These are phyloP conservation scores for Phoenicopterus ruber DNA, from an alignment of 2,113 vertebrate genomes.

Conservation along the genomic window DNA sequence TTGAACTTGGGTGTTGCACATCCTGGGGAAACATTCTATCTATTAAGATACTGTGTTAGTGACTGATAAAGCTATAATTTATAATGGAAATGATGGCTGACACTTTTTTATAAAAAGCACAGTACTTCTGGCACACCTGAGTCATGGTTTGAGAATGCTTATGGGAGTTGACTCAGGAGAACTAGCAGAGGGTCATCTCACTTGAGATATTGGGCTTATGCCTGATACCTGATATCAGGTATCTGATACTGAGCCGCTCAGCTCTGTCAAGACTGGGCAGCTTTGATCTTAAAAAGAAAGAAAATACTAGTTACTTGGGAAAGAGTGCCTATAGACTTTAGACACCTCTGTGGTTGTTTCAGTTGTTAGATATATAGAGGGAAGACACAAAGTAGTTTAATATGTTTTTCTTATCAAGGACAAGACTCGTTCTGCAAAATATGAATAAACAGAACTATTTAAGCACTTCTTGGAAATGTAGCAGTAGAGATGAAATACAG, in stretches of 20 bases:
- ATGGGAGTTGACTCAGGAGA: neutral
- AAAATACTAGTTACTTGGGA: neutral
- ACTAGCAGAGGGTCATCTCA: neutral
- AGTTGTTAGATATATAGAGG: neutral
- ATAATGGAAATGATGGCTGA: neutral
- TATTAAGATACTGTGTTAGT: neutral
- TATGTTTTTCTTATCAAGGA: neutral
- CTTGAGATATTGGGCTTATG: neutral
- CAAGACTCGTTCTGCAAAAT: neutral
- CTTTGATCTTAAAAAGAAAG: neutral
- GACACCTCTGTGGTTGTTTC: neutral
- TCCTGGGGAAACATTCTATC: neutral
- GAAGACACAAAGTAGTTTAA: neutral
- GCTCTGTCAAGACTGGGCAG: neutral
- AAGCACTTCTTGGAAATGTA: neutral
- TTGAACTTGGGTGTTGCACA: neutral
- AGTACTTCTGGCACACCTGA: neutral
- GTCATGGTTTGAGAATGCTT: neutral
- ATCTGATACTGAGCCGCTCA: neutral
- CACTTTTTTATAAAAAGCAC: neutral
- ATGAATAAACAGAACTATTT: neutral
- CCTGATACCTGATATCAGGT: neutral
- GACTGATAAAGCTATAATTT: neutral
- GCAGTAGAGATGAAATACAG: neutral
- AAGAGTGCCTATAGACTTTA: neutral